Base-by-base conservation (phyloP, 2,113 vertebrate genomes). In the Ophiodon elongatus region DNA sequence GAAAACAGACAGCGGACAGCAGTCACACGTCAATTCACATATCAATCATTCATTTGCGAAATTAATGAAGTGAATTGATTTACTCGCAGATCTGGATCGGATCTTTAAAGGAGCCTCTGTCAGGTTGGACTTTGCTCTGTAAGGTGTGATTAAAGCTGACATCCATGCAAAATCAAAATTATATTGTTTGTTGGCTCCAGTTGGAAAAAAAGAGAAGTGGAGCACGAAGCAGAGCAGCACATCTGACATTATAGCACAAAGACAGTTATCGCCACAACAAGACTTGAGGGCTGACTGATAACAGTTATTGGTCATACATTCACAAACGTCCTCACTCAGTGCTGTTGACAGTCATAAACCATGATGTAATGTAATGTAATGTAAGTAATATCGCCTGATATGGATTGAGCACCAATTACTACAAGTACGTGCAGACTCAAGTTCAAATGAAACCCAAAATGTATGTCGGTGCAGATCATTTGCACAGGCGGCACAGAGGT, bases 11-110 rank as follows among this genome's bases (percentile, higher is more conserved):
- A 79, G 85, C 82, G 83, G 72, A 90, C 85, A 87, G 80, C 67
- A 88, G 89, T 90, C 73, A 76, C 64, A 73, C 37, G 74, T 86
- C 91, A 89, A 56, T 76, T 88, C 88, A 68, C 60, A 82, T 82
- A 89, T 92, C 88, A 87, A 39, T 87, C 89, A 87, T 35, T 79
- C 43, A 82, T 80, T 75, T 86, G 66, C 29, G 35, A 84, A 85
- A 77, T 27, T 2, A 83, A 81, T 37, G 25, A 37, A 23, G 7
- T 68, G 72, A 85, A 78, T 81, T 78, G 78, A 88, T 83, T 88
- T 69, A 79, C 73, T 63, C 6, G 57, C 75, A 72, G 76, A 82
- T 80, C 65, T 50, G 43, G 80, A 82, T 82, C 19, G 6, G 10
- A 78, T 65, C 67, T 80, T 76, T 59, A 71, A 69, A 70, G 71